Evolutionary conservation across 2,797 vertebrate species (phyloP).

Genomic region (Parauchenoglanis punctatus): DNA sequence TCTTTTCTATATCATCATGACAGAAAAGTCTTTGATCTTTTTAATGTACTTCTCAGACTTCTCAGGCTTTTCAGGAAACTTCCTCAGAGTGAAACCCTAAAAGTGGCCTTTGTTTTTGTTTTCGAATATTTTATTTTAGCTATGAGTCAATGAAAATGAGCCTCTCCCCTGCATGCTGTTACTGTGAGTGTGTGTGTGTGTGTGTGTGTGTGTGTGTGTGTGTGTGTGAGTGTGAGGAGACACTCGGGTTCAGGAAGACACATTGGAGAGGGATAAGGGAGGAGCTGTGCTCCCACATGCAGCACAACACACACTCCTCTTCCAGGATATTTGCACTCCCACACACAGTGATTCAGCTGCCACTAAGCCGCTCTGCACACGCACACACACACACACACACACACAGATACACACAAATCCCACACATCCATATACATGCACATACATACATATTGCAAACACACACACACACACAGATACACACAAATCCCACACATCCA

Average conservation of each 20-base stretch:
- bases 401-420: conserved; percentile 18
- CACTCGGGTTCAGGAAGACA: conserved; percentile 52
- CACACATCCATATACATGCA: conserved; percentile 5
- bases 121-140: conserved; percentile 44
- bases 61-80: not conserved
- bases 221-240: not conserved
- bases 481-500: no score
- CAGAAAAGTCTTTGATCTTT: not conserved
- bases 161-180: conserved; percentile 18
- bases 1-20: not conserved
- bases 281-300: conserved; percentile 57
- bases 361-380: conserved; percentile 49
- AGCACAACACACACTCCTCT: conserved; percentile 61
- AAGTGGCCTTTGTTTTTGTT: conserved; percentile 17
- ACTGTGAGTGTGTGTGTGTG: conserved; percentile 29
- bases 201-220: no score
- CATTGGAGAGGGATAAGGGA: conserved; percentile 49
- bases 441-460: conserved; percentile 5
- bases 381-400: conserved; percentile 36
- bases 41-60: not conserved
- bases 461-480: not conserved
- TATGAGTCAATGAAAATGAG: conserved; percentile 48
- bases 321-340: conserved; percentile 68
- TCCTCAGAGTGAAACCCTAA: not conserved
- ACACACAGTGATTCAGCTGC: conserved; percentile 66